Evolutionary conservation across 2,888 invertebrate genomes (phyloP).

Genomic region (Sphaerophoria rueppellii): DNA sequence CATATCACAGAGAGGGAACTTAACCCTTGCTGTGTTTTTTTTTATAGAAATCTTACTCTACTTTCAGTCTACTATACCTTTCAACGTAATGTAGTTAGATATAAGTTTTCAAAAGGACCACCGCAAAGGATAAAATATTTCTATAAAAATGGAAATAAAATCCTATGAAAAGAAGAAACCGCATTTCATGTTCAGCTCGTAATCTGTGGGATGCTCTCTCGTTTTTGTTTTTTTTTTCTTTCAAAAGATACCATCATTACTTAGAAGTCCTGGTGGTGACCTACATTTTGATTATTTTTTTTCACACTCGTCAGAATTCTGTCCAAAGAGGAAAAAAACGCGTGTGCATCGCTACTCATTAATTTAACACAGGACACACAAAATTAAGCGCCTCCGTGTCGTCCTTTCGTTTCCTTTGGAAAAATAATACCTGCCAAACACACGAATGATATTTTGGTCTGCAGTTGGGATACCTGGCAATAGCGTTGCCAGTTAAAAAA

Average conservation of each 20-base stretch:
- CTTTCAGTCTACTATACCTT: background rate
- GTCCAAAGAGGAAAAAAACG: conserved; percentile 23
- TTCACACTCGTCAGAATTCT: conserved; percentile 34
- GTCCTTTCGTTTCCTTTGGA: conserved; percentile 25
- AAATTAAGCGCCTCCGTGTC: conserved; percentile 26
- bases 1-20: conserved; percentile 2
- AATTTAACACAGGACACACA: conserved; percentile 44
- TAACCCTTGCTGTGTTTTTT: conserved; percentile 38
- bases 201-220: conserved; percentile 32
- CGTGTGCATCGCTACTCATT: conserved; percentile 48
- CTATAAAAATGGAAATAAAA: conserved; percentile 29
- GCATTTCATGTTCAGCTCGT: conserved; percentile 50
- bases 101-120: conserved; percentile 22
- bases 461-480: background rate
- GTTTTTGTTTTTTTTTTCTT: background rate
- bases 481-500: conserved; percentile 7
- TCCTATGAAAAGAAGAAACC: conserved; percentile 46
- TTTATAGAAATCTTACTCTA: background rate
- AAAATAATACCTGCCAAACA: background rate
- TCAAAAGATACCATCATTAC: conserved; percentile 51
- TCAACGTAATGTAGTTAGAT: background rate
- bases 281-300: conserved; percentile 50
- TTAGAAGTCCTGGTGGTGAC: conserved; percentile 39
- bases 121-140: conserved; percentile 30
- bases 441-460: background rate